Conservation (phyloP, 1,140 invertebrate species). For the Drosophila sp. region DNA sequence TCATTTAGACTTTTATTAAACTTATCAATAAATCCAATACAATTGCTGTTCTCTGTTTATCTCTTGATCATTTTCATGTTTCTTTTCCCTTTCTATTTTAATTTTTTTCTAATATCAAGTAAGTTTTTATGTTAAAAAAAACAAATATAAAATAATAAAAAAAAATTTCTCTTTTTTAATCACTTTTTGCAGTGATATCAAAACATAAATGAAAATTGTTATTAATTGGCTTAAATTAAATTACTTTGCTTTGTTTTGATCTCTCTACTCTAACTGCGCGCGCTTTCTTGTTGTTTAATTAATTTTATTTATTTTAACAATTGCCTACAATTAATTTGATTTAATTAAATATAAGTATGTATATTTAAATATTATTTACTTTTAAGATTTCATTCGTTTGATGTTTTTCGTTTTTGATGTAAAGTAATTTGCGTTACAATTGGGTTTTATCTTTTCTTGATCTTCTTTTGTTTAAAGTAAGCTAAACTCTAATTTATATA, state of each 20-base stretch:
- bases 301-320: slow-evolving; percentile 71
- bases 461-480: slow-evolving; percentile 54
- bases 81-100: slow-evolving; percentile 45
- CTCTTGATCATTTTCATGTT: slow-evolving; percentile 20
- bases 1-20: slow-evolving; percentile 71
- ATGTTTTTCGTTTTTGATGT: slow-evolving; percentile 43
- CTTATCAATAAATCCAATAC: slow-evolving; percentile 65
- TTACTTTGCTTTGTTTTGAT: slow-evolving; percentile 45
- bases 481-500: slow-evolving; percentile 61
- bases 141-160: slow-evolving; percentile 8
- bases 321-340: slow-evolving; percentile 65
- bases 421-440: slow-evolving; percentile 66
- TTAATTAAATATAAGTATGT: slow-evolving; percentile 53
- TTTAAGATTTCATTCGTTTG: slow-evolving; percentile 57
- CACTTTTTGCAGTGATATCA: slow-evolving; percentile 36
- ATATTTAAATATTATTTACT: slow-evolving; percentile 41
- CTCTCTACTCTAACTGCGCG: neutral
- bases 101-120: slow-evolving; percentile 17
- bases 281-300: slow-evolving; percentile 64
- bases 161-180: slow-evolving; percentile 36
- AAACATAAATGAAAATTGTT: slow-evolving; percentile 6
- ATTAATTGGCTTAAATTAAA: slow-evolving; percentile 48
- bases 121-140: slow-evolving; percentile 18
- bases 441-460: neutral
- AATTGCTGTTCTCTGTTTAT: slow-evolving; percentile 37